Evolutionary conservation across 2,888 invertebrate species (phyloP).

Genomic region (Drosophila kuntzei): DNA sequence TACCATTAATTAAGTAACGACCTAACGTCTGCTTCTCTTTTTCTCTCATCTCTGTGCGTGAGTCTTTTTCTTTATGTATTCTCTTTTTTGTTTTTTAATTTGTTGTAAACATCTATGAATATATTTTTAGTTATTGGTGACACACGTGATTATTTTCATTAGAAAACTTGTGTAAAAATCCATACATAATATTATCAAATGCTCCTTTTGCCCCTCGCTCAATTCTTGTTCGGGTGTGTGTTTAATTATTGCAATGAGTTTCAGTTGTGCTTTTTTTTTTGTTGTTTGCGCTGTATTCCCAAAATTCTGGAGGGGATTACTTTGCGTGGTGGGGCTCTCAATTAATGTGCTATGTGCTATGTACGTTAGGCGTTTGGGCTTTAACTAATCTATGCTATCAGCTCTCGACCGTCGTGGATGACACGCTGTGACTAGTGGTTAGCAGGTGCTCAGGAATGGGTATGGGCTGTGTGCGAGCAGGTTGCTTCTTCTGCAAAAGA

Average conservation of each 20-base stretch:
- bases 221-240: slow-evolving; percentile 23
- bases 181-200: slow-evolving; percentile 52
- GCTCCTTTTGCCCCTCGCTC: slow-evolving; percentile 19
- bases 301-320: slow-evolving; percentile 20
- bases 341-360: slow-evolving; percentile 64
- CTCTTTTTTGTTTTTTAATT: no score
- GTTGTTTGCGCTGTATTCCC: slow-evolving; percentile 4
- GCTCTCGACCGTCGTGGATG: slow-evolving; percentile 86
- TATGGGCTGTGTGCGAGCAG: slow-evolving; percentile 91
- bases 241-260: slow-evolving; percentile 52
- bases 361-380: slow-evolving; percentile 55
- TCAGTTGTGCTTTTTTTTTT: slow-evolving; percentile 35
- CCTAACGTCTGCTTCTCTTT: slow-evolving; percentile 51
- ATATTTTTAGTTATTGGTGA: slow-evolving; percentile 25
- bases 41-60: slow-evolving; percentile 28
- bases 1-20: slow-evolving; percentile 66
- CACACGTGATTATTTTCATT: slow-evolving; percentile 38
- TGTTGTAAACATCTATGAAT: slow-evolving; percentile 46
- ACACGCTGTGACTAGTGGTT: slow-evolving; percentile 87
- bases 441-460: slow-evolving; percentile 92
- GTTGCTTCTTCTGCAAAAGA: slow-evolving; percentile 91
- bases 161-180: slow-evolving; percentile 61
- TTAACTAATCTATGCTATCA: slow-evolving; percentile 85
- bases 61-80: slow-evolving; percentile 30
- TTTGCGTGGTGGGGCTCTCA: slow-evolving; percentile 47